phyloP scores from a whole-genome alignment of 2,888 invertebrate genomes.

The Margaritifera margaritifera region DNA sequence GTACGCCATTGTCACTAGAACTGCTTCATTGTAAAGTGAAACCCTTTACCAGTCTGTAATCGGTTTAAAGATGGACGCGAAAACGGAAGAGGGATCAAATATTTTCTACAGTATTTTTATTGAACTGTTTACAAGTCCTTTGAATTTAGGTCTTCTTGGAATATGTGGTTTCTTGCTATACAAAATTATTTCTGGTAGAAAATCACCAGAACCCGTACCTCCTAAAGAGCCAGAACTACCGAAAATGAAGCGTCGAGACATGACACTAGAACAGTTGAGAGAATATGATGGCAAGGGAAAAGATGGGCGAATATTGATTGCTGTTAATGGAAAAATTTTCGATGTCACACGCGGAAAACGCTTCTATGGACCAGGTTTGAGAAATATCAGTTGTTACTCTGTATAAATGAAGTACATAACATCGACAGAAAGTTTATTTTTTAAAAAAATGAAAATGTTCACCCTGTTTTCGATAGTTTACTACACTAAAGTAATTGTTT shows the following conservation, averaged over 20 bases:
- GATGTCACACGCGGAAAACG: conserved; percentile 90
- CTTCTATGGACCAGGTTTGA: conserved; percentile 93
- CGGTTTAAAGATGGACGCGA: not conserved
- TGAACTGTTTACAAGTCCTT: conserved; percentile 82
- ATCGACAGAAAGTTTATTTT: no score
- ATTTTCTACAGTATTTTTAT: conserved; percentile 45
- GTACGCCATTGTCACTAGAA: no score
- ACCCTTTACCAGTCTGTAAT: no score
- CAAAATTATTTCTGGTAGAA: conserved; percentile 79
- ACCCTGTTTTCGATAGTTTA: no score
- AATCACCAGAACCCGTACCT: conserved; percentile 41
- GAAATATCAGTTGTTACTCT: no score
- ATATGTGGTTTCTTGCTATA: conserved; percentile 83
- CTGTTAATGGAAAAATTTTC: conserved; percentile 95
- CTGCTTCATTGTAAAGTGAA: no score
- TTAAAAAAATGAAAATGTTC: no score
- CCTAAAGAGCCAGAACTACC: conserved; percentile 80
- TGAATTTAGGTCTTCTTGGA: conserved; percentile 81
- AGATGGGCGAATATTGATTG: conserved; percentile 91
- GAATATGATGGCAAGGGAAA: conserved; percentile 86
- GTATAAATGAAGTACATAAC: no score
- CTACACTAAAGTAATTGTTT: no score
- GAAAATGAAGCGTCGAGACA: conserved; percentile 87
- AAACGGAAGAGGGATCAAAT: conserved; percentile 33
- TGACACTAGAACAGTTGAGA: conserved; percentile 89